phyloP scores from a whole-genome alignment of 2,113 vertebrate species.

The Urocolius indicus region DNA sequence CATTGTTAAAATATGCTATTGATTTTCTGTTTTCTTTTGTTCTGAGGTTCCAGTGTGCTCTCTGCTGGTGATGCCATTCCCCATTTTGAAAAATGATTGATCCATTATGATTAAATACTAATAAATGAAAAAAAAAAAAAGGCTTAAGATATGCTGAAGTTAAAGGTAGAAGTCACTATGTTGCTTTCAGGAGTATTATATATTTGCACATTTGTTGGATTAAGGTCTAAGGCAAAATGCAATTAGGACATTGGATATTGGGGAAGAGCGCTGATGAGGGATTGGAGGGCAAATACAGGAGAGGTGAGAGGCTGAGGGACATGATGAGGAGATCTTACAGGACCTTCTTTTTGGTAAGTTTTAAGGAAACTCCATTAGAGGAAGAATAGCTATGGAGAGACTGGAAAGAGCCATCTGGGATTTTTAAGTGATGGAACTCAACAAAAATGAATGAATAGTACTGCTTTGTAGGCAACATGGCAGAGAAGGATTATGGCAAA shows the following conservation, averaged over 20 bases:
- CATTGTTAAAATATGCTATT: constrained; percentile 18
- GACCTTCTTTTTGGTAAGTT: not conserved
- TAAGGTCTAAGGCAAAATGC: not conserved
- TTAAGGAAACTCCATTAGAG: not conserved
- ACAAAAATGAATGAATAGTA: not conserved
- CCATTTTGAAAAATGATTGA: constrained; percentile 14
- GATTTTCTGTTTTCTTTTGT: constrained; percentile 57
- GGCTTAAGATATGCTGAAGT: not conserved
- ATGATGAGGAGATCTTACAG: not conserved
- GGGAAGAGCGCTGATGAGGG: not conserved
- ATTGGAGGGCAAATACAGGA: not conserved
- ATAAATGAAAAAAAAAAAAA: not conserved
- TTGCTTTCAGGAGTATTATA: not conserved
- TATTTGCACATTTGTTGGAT: not conserved
- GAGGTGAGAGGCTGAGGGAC: not conserved
- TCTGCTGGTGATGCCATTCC: constrained; percentile 50
- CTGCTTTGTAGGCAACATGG: not conserved
- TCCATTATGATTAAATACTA: not conserved
- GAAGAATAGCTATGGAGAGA: not conserved
- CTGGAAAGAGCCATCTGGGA: not conserved
- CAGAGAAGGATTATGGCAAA: not conserved
- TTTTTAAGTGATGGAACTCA: not conserved
- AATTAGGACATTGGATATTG: not conserved
- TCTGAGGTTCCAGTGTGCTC: constrained; percentile 57
- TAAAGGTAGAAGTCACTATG: not conserved